Base-by-base conservation (phyloP, 2,113 vertebrate species). In the Anolis sagrei region DNA sequence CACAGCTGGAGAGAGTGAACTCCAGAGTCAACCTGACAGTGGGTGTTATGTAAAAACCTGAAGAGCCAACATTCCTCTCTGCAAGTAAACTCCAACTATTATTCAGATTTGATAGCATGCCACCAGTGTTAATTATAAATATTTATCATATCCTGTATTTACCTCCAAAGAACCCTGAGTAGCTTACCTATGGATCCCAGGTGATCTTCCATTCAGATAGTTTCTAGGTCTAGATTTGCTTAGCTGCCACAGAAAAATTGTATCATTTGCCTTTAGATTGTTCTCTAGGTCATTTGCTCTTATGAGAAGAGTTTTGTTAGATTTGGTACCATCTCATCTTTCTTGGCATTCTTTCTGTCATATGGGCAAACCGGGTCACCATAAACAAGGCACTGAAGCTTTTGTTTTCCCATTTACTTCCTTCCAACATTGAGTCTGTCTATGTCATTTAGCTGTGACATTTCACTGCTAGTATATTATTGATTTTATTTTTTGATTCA, bases 51-150 rank as follows among this genome's bases (percentile, higher is more conserved):
- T 66, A 76, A 34, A 0, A 76, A 34, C 10, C 2, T 36, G 73
- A 4, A 36, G 48, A 58, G 3, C 4, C 0, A 0, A 0, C 0
- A 2, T 77, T 51, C 48, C 85, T 73, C 6, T 44, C 58, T 74
- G 13, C 29, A 39, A 73, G 68, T 32, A 32, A 34, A 27, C 23
- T 51, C 21, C 66, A 29, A 10, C 39, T 3, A 27, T 70, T 54
- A 23, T 34, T 81, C 44, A 34, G 49, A 32, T 72, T 72, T 82
- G 44, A 64, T 13, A 49, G 11, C 16, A 13, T 49, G 39, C 54
- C 54, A 58, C 54, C 54, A 58, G 54, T 48, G 25, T 25, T 9
- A 21, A 79, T 62, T 62, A 27, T 16, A 2, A 66, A 48, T 80
- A 66, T 29, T 64, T 44, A 29, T 44, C n/a, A 68, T 64, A 39